phyloP scores from a whole-genome alignment of 2,797 vertebrate species.

The Erethizon dorsatum region DNA sequence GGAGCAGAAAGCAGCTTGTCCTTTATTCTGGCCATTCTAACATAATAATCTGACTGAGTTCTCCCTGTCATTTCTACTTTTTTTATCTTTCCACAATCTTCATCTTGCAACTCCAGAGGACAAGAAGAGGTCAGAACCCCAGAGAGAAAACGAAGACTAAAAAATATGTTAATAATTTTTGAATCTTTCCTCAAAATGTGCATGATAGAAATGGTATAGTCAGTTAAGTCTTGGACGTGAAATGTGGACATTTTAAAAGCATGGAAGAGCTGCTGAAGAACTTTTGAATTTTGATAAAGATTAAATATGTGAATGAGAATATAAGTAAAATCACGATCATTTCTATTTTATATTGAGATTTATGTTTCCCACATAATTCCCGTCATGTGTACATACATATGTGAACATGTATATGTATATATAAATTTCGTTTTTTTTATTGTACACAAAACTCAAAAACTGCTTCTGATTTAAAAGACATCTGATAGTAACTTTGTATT shows the following conservation, averaged over 20 bases:
- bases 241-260: neutral
- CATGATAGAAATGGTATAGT: neutral
- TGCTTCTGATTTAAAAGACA: neutral
- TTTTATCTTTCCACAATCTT: neutral
- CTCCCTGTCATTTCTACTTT: neutral
- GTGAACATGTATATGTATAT: neutral
- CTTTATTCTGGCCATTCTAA: neutral
- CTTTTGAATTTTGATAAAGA: neutral
- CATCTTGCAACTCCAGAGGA: neutral
- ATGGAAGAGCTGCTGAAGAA: neutral
- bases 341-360: constrained; percentile 14
- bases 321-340: neutral
- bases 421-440: neutral
- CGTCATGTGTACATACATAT: neutral
- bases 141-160: neutral
- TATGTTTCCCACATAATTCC: neutral
- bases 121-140: neutral
- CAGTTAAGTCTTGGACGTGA: neutral
- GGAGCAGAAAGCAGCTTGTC: neutral
- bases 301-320: neutral
- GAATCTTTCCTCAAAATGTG: neutral
- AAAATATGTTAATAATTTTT: neutral
- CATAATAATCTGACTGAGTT: neutral
- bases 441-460: neutral
- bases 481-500: neutral